These are phyloP conservation scores for Andricus quercusramuli DNA, from an alignment of 2,888 invertebrate genomes.

Conservation along the genomic window DNA sequence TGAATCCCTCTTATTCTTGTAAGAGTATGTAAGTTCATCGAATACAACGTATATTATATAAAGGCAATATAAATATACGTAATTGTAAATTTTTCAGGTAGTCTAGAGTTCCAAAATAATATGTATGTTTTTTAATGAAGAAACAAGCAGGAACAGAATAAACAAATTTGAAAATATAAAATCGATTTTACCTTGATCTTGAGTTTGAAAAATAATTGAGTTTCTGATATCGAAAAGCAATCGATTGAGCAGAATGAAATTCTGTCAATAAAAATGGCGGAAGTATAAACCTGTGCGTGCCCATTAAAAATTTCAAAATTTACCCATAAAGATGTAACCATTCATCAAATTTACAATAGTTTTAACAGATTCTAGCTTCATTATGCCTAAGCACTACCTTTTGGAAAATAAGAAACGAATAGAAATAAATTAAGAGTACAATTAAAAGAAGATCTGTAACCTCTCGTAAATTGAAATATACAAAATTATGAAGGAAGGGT, in stretches of 20 bases:
- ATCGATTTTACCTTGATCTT: neutral
- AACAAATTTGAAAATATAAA: neutral
- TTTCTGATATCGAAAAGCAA: neutral
- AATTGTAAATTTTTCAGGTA: slow-evolving; percentile 37
- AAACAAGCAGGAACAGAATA: slow-evolving; percentile 17
- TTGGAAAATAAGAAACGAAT: neutral
- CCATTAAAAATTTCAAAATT: neutral
- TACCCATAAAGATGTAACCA: neutral
- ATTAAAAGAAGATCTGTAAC: neutral
- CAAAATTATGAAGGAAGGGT: slow-evolving; percentile 2
- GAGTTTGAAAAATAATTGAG: neutral
- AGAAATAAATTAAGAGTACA: neutral
- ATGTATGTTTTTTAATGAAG: slow-evolving; percentile 38
- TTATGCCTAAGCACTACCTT: neutral
- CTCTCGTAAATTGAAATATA: neutral
- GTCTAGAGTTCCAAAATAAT: slow-evolving; percentile 6
- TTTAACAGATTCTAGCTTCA: neutral
- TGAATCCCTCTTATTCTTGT: slow-evolving; percentile 28
- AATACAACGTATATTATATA: slow-evolving; percentile 16
- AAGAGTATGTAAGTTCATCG: slow-evolving; percentile 26
- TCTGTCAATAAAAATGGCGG: neutral
- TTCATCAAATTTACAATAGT: neutral
- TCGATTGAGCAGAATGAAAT: neutral
- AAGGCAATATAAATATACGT: slow-evolving; percentile 23
- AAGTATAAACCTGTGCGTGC: neutral